phyloP scores from a whole-genome alignment of 2,888 invertebrate species.

The Mesorhabditis spiculigera region DNA sequence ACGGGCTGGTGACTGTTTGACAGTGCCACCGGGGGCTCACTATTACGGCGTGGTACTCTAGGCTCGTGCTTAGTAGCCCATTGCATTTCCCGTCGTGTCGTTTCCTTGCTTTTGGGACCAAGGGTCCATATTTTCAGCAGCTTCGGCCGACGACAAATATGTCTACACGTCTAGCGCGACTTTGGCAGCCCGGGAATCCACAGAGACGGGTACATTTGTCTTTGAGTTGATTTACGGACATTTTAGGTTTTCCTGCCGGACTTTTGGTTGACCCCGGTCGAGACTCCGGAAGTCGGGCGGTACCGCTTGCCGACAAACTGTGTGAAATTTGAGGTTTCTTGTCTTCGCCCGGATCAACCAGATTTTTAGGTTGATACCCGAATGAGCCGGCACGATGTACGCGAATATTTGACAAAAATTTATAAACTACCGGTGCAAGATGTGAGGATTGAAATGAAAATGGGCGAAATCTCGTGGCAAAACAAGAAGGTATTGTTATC shows the following conservation, averaged over 20 bases:
- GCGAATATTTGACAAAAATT: slow-evolving; percentile 90
- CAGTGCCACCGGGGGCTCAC: too few relatives aligned
- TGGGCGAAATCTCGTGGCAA: slow-evolving; percentile 51
- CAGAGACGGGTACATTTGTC: slow-evolving; percentile 70
- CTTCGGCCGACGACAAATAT: slow-evolving; percentile 19
- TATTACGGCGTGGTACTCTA: too few relatives aligned
- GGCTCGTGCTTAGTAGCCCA: too few relatives aligned
- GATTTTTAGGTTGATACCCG: slow-evolving; percentile 25
- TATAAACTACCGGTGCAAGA: slow-evolving; percentile 79
- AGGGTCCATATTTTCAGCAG: too few relatives aligned
- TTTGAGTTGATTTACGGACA: not conserved
- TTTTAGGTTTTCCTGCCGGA: slow-evolving; percentile 78
- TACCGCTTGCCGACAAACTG: slow-evolving; percentile 70
- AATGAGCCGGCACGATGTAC: slow-evolving; percentile 85
- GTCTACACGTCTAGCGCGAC: slow-evolving; percentile 44
- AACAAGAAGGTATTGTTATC: slow-evolving; percentile 12
- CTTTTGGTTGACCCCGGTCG: slow-evolving; percentile 91
- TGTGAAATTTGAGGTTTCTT: slow-evolving; percentile 75
- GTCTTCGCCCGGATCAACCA: slow-evolving; percentile 7
- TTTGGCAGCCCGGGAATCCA: slow-evolving; percentile 74
- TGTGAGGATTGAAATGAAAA: slow-evolving; percentile 68
- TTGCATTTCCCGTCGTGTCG: too few relatives aligned
- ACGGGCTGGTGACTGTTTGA: too few relatives aligned
- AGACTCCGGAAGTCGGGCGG: slow-evolving; percentile 66
- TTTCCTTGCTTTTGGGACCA: too few relatives aligned